A percentile compares a stretch with the other conserved stretches of the same genome.
phyloP scores from a whole-genome alignment of 2,888 invertebrate genomes.

The Esperia sulphurella region DNA sequence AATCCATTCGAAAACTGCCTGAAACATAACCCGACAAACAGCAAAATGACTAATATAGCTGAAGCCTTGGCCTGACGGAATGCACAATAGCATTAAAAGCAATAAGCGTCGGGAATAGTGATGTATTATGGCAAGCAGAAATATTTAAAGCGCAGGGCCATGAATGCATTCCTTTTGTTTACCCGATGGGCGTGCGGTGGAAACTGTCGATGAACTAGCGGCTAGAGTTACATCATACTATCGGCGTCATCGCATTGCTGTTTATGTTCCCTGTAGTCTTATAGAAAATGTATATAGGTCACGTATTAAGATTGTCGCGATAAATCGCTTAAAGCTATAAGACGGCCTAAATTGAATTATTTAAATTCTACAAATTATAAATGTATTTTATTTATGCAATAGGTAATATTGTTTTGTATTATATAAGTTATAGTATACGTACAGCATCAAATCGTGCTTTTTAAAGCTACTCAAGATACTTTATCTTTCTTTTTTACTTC shows the following conservation, averaged over 20 bases:
- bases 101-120: conserved; percentile 35
- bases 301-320: too few relatives aligned
- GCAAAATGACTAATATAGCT: conserved; percentile 44
- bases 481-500: too few relatives aligned
- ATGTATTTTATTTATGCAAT: too few relatives aligned
- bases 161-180: conserved; percentile 48
- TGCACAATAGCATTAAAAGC: conserved; percentile 49
- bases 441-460: too few relatives aligned
- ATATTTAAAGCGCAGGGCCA: conserved; percentile 51
- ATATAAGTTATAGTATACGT: too few relatives aligned
- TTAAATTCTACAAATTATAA: too few relatives aligned
- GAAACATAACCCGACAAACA: conserved; percentile 15
- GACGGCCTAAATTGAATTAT: too few relatives aligned
- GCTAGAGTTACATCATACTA: neutral
- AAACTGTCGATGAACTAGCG: conserved; percentile 2
- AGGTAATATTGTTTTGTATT: too few relatives aligned
- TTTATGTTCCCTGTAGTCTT: neutral
- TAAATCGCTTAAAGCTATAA: too few relatives aligned
- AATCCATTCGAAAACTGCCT: conserved; percentile 15
- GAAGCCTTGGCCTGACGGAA: conserved; percentile 39
- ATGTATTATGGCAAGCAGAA: conserved; percentile 50
- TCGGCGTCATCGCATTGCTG: neutral
- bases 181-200: conserved; percentile 21
- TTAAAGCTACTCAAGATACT: too few relatives aligned
- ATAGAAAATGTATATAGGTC: too few relatives aligned